phyloP scores from a whole-genome alignment of 2,113 vertebrate genomes.

The Motacilla alba region DNA sequence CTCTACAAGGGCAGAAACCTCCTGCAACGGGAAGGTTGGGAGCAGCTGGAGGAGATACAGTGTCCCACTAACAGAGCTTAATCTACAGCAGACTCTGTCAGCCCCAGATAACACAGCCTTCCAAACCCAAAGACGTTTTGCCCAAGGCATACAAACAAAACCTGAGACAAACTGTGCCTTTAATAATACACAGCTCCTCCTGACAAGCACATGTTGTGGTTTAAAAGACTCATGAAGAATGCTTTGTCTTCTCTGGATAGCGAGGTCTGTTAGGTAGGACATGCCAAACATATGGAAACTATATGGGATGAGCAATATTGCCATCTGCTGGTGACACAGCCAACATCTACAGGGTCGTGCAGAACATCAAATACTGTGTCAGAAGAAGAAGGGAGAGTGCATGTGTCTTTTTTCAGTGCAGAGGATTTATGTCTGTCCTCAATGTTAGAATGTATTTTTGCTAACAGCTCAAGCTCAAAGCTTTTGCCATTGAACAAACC shows the following conservation, averaged over 20 bases:
- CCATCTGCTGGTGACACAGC: conserved; percentile 33
- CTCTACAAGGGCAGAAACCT: background rate
- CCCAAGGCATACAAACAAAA: background rate
- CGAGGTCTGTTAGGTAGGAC: background rate
- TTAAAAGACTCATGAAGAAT: background rate
- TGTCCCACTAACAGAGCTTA: background rate
- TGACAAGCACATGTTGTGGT: background rate
- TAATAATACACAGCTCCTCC: background rate
- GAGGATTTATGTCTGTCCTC: background rate
- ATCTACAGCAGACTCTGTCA: background rate
- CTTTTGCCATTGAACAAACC: background rate
- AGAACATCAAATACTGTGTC: background rate
- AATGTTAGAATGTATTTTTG: background rate
- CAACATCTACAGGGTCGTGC: background rate
- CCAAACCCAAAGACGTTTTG: background rate
- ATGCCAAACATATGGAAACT: background rate
- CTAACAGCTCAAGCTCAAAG: background rate
- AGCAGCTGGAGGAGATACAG: background rate
- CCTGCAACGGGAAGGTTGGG: background rate
- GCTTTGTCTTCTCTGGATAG: background rate
- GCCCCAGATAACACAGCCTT: background rate
- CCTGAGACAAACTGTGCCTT: background rate
- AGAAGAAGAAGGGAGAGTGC: background rate
- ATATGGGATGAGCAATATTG: background rate
- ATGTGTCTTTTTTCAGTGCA: background rate